Conservation (phyloP, 2,797 vertebrate genomes). For the Todus mexicanus region DNA sequence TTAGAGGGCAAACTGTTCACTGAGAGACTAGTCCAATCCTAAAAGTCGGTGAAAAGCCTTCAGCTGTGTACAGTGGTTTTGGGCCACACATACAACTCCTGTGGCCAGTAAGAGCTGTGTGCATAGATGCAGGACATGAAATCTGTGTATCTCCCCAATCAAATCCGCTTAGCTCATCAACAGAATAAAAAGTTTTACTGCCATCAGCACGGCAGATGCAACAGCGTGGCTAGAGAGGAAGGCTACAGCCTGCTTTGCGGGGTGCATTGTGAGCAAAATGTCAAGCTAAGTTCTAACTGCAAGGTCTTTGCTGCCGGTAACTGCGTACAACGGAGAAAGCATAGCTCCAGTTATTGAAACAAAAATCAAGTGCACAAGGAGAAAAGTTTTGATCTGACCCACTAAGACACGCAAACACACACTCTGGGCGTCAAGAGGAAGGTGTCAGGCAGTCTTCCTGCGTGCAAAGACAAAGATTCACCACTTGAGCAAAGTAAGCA, state of each 20-base stretch:
- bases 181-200: constrained; percentile 20
- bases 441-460: not conserved
- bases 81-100: not conserved
- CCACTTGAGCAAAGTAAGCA: not conserved
- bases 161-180: constrained; percentile 12
- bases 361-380: not conserved
- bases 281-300: not conserved
- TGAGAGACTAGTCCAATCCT: not conserved
- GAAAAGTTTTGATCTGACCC: not conserved
- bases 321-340: not conserved
- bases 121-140: not conserved
- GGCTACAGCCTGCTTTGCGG: not conserved
- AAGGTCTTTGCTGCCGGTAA: not conserved
- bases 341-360: not conserved
- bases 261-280: not conserved
- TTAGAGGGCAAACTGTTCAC: not conserved
- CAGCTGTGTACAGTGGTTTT: not conserved
- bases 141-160: not conserved
- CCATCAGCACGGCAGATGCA: constrained; percentile 44
- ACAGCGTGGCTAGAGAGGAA: constrained; percentile 26
- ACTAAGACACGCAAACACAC: not conserved
- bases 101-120: not conserved
- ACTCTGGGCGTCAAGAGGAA: not conserved
- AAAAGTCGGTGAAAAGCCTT: not conserved
- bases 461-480: not conserved